Base-by-base conservation (phyloP, 2,888 invertebrate genomes). In the Phlogophora meticulosa region DNA sequence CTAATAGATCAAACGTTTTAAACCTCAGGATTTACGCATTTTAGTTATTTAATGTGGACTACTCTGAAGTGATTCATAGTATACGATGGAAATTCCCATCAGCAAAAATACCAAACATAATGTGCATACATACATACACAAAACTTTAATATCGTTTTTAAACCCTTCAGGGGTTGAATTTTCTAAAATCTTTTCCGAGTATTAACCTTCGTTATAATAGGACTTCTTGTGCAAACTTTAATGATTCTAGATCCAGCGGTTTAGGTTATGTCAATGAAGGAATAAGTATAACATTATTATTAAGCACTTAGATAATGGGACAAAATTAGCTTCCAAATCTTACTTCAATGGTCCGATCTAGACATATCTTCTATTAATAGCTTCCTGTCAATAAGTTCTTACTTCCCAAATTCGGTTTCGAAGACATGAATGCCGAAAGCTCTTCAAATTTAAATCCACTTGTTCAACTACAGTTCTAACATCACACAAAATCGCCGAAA, bases 401-500 rank as follows among this genome's bases (percentile, higher is more conserved):
- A 43, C n/a, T 42, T 38, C 42, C 7, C 1, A 38, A 59, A 42
- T 38, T 57, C 5, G 36, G 17, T 46, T 40, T 32, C 51, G 42
- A 71, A 60, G 36, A 46, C 22, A 60, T 46, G 9, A 48, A 58
- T 17, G 36, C 28, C 36, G 10, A 46, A 51, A 52, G 24, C 43
- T 32, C 11, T 11, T 38, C 34, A 43, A 72, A 69, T 55, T 63
- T 58, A 17, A 38, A 62, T 45, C 48, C 28, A n/a, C 58, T 58
- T 43, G 51, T 62, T 60, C 48, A 59, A 78, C 74, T 65, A 64
- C 46, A 56, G 38, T 57, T 59, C 36, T 24, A 68, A 78, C 61
- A 65, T 61, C 59, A 72, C 51, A 66, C 66, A 73, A 72, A 62
- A 71, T 53, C 24, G 32, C 46, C 22, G 53, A 28, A 76, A 77